Evolutionary conservation across 1,140 invertebrate species (phyloP).

Genomic region (Nymphalis io): DNA sequence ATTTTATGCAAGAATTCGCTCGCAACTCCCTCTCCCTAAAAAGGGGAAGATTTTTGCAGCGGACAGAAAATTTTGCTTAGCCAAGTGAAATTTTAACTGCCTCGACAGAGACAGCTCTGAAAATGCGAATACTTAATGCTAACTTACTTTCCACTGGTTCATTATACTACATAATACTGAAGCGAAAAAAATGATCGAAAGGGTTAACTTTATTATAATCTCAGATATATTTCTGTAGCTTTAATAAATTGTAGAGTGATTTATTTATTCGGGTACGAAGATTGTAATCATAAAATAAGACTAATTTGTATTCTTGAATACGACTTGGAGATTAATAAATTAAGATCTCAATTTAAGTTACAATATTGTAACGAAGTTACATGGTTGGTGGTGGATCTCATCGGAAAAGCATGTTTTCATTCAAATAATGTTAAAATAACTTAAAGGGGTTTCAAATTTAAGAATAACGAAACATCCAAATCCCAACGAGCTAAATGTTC

Average conservation of each 20-base stretch:
- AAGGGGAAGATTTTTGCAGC: slow-evolving; percentile 78
- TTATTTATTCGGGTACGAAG: neutral
- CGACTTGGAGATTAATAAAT: neutral
- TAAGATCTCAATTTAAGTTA: slow-evolving; percentile 22
- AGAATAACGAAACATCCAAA: slow-evolving; percentile 43
- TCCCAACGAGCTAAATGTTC: slow-evolving; percentile 50
- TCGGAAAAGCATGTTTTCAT: slow-evolving; percentile 16
- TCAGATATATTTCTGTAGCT: neutral
- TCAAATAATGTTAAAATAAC: slow-evolving; percentile 15
- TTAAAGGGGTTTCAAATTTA: slow-evolving; percentile 31
- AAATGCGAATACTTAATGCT: slow-evolving; percentile 78
- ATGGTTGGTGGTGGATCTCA: slow-evolving; percentile 15
- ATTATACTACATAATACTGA: slow-evolving; percentile 77
- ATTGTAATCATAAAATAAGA: neutral
- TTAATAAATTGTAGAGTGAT: neutral
- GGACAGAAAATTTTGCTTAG: slow-evolving; percentile 80
- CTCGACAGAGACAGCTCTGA: slow-evolving; percentile 75
- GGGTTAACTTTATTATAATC: slow-evolving; percentile 6
- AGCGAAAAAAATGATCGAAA: slow-evolving; percentile 54
- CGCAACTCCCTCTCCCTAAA: slow-evolving; percentile 69
- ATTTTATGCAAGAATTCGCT: slow-evolving; percentile 79
- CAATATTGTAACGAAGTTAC: slow-evolving; percentile 13
- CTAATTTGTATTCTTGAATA: neutral
- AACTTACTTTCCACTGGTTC: slow-evolving; percentile 77
- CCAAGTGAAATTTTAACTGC: slow-evolving; percentile 80